Evolutionary conservation across 92 coral and sea anemone genomes (phyloP), one percentile per base, ranked within the genome.

Genomic region (Siderastrea siderea): DNA sequence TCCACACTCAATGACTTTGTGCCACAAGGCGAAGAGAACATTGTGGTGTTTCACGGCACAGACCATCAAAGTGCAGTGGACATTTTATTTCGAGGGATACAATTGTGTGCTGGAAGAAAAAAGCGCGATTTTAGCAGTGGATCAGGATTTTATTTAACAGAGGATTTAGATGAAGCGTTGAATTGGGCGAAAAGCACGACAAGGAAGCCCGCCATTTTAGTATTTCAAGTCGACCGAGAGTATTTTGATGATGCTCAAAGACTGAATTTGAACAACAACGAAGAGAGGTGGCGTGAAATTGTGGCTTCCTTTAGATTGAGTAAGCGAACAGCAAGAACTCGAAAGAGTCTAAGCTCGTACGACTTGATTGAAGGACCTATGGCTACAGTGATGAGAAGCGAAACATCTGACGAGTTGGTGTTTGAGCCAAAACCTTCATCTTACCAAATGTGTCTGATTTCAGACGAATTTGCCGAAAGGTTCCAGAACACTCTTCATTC

Each of bases 51-150:
- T 66, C 95, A 93, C 66, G 95, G 95, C 62, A 93, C 95, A 53
- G 95, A 93, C 65, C 93, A 82, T 49, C 58, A 47, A 26, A 93
- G 95, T 61, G 93, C 93, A 0, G 9, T 13, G 48, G 84, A 90
- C 58, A 93, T 93, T 61, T 44, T 86, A 8, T 11, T 16, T 45
- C 89, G 81, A 44, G 95, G 95, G 50, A 78, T 90, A 7, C 89
- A 90, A 45, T 8, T 90, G 64, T 50, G 75, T 7, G 54, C 15
- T 38, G 95, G 95, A 3, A 46, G 68, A 64, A 80, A 78, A 68
- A 93, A 90, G 19, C 89, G 93, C 3, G 95, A 93, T 68, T 93
- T 93, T 47, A 93, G 93, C 84, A 74, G 85, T 71, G 88, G 93
- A 43, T 7, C 69, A 53, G 93, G 93, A n/a, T 92, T 89, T 82